These are phyloP conservation scores for Ophthalmolycus amberensis DNA, from an alignment of 2,113 vertebrate species.

Conservation along the genomic window DNA sequence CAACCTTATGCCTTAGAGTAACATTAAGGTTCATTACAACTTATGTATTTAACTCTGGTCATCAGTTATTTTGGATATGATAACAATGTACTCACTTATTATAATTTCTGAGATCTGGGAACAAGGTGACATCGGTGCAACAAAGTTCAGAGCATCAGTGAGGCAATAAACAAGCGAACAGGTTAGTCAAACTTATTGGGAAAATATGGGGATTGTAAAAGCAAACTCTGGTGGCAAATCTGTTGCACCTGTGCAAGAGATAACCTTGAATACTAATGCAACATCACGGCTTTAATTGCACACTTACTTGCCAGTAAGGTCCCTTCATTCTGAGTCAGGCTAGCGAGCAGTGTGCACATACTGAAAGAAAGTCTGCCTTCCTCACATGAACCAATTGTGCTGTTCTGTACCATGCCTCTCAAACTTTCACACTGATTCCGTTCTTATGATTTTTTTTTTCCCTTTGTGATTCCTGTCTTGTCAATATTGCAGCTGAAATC, in stretches of 20 bases:
- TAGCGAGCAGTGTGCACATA: conserved; percentile 13
- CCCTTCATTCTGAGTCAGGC: conserved; percentile 17
- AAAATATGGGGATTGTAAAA: not conserved
- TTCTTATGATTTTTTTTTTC: conserved; percentile 39
- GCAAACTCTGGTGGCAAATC: not conserved
- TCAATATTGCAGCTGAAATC: conserved; percentile 66
- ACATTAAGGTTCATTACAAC: not conserved
- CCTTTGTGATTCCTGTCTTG: conserved; percentile 63
- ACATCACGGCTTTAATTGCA: conserved; percentile 40
- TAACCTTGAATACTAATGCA: conserved; percentile 38
- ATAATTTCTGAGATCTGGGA: not conserved
- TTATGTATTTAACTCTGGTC: not conserved
- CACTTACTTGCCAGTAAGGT: conserved; percentile 32
- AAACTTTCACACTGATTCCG: conserved; percentile 67
- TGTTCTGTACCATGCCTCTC: conserved; percentile 30
- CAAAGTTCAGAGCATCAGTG: not conserved
- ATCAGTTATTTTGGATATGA: not conserved
- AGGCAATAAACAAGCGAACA: not conserved
- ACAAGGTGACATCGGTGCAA: not conserved
- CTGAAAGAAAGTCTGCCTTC: conserved; percentile 20
- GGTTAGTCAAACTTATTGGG: not conserved
- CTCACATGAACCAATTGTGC: conserved; percentile 27
- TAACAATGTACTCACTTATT: not conserved
- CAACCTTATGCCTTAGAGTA: not conserved
- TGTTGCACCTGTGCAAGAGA: not conserved